Evolutionary conservation across 2,797 vertebrate genomes (phyloP).

Genomic region (Cygnus olor): DNA sequence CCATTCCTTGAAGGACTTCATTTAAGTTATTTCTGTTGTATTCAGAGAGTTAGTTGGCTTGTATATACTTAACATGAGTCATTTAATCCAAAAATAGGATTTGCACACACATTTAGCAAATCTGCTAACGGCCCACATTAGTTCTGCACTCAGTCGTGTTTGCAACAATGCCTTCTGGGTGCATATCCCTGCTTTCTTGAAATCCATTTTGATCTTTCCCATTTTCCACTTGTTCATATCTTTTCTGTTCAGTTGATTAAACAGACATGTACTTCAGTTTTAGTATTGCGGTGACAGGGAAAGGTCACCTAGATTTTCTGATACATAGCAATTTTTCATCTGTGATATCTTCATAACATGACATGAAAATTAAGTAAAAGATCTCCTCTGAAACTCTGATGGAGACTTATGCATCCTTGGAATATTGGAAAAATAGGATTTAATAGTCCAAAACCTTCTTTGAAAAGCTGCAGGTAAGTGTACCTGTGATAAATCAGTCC

Average conservation of each 20-base stretch:
- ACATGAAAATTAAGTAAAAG: not conserved
- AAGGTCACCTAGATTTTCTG: not conserved
- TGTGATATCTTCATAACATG: not conserved
- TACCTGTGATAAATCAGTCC: not conserved
- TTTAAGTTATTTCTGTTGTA: not conserved
- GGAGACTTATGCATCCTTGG: not conserved
- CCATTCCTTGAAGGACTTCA: not conserved
- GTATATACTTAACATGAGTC: conserved; percentile 36
- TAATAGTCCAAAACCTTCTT: not conserved
- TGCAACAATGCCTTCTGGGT: conserved; percentile 10
- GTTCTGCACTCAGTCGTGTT: not conserved
- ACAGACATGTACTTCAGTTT: not conserved
- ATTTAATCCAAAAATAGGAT: conserved; percentile 65
- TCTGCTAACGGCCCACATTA: conserved; percentile 21
- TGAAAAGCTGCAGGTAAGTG: not conserved
- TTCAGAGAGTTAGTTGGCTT: not conserved
- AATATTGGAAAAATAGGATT: not conserved
- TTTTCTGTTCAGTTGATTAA: conserved; percentile 24
- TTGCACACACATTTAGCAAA: conserved; percentile 38
- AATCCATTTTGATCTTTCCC: not conserved
- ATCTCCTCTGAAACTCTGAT: not conserved
- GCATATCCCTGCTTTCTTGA: not conserved
- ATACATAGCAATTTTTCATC: not conserved
- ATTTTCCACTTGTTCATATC: not conserved
- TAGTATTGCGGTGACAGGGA: not conserved